Conservation (phyloP, 1,140 invertebrate species). For the Reticulitermes speratus region DNA sequence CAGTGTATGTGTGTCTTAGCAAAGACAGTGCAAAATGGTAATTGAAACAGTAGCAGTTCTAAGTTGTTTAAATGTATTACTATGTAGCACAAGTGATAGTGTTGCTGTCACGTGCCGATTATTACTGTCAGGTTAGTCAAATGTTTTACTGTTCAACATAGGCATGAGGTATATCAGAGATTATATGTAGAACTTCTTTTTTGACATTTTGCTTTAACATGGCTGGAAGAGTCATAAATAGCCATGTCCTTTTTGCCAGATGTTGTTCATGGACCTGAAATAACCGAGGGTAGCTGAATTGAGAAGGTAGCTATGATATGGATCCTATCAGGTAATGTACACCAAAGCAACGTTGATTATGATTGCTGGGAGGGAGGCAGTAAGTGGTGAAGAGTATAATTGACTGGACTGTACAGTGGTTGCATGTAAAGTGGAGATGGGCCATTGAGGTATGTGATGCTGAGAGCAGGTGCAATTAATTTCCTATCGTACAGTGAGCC, state of each 20-base stretch:
- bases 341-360: not conserved
- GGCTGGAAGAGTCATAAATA: not conserved
- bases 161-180: not conserved
- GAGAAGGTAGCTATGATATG: not conserved
- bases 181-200: not conserved
- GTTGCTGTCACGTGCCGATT: not conserved
- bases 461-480: not conserved
- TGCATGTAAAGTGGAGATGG: not conserved
- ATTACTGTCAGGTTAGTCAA: not conserved
- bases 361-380: not conserved
- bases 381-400: no score
- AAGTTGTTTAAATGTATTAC: conserved; percentile 11
- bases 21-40: not conserved
- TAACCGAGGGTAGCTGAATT: not conserved
- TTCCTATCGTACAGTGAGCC: not conserved
- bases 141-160: not conserved
- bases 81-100: not conserved
- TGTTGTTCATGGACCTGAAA: not conserved
- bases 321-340: not conserved
- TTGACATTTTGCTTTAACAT: not conserved
- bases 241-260: not conserved
- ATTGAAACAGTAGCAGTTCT: not conserved
- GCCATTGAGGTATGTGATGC: not conserved
- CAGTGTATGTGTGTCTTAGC: not conserved
- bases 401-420: not conserved